A percentile compares a stretch with the other conserved stretches of the same genome.
Evolutionary conservation across 2,797 vertebrate genomes (phyloP).

Genomic region (Xiphophorus birchmanni): DNA sequence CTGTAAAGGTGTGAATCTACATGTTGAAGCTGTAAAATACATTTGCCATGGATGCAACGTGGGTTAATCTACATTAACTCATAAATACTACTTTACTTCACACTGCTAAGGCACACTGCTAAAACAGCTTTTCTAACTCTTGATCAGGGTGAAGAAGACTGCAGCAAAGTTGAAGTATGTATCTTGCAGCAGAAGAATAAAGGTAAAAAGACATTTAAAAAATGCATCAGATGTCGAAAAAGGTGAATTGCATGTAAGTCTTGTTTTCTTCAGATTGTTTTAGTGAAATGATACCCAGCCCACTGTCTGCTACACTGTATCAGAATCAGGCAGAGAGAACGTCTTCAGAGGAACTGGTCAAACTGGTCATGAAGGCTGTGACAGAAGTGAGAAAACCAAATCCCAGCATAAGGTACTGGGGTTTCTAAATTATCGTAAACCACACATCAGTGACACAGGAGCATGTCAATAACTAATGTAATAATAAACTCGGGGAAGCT

Average conservation of each 20-base stretch:
- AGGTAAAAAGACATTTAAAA: slow-evolving; percentile 23
- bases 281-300: slow-evolving; percentile 24
- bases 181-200: slow-evolving; percentile 8
- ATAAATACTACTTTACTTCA: slow-evolving; percentile 3
- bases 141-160: slow-evolving; percentile 31
- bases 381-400: slow-evolving; percentile 46
- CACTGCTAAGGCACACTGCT: not conserved
- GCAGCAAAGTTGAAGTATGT: not conserved
- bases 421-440: not conserved
- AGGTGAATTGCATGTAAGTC: not conserved
- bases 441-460: not conserved
- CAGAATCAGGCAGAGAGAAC: slow-evolving; percentile 34
- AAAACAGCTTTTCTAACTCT: not conserved
- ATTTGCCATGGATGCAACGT: slow-evolving; percentile 39
- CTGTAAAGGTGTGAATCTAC: slow-evolving; percentile 46
- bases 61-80: slow-evolving; percentile 3
- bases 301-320: slow-evolving; percentile 68
- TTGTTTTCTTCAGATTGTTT: slow-evolving; percentile 4
- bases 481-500: too few relatives aligned
- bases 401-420: slow-evolving; percentile 47
- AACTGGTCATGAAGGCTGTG: slow-evolving; percentile 52
- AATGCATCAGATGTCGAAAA: slow-evolving; percentile 1
- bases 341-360: slow-evolving; percentile 53
- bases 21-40: slow-evolving; percentile 43
- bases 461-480: too few relatives aligned